Conservation (phyloP, 2,113 vertebrate genomes). For the Syngnathoides biaculeatus region DNA sequence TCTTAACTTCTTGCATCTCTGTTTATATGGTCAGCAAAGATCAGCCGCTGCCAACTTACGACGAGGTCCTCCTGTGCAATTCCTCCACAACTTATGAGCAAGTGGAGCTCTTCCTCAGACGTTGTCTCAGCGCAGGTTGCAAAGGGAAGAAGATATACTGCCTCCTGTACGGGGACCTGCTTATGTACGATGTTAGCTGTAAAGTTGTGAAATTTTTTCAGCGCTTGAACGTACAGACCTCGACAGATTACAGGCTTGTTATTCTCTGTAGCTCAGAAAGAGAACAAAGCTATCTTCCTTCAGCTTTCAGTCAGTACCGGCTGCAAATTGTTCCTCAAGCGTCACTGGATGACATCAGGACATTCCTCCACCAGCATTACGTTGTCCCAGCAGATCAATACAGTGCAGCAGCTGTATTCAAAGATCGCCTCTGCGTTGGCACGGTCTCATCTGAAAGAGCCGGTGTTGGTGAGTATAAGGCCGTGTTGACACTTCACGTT, state of each 20-base stretch:
- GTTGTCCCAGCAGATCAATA: slow-evolving; percentile 43
- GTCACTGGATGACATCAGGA: slow-evolving; percentile 62
- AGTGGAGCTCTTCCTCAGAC: slow-evolving; percentile 84
- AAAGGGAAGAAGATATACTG: slow-evolving; percentile 77
- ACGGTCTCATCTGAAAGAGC: slow-evolving; percentile 85
- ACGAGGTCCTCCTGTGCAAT: slow-evolving; percentile 89
- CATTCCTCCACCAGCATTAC: slow-evolving; percentile 80
- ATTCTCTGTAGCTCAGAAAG: slow-evolving; percentile 82
- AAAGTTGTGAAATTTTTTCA: slow-evolving; percentile 82
- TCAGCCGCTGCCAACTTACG: slow-evolving; percentile 81
- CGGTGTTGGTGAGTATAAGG: slow-evolving; percentile 82
- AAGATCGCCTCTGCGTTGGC: slow-evolving; percentile 77
- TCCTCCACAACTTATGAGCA: slow-evolving; percentile 80
- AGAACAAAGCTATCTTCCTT: slow-evolving; percentile 87
- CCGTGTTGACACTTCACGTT: neutral
- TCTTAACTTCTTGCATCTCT: slow-evolving; percentile 81
- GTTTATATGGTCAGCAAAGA: slow-evolving; percentile 82
- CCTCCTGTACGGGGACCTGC: slow-evolving; percentile 82
- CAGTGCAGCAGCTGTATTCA: slow-evolving; percentile 81
- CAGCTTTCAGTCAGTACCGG: slow-evolving; percentile 85
- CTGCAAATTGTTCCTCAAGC: slow-evolving; percentile 81
- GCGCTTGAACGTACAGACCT: slow-evolving; percentile 62
- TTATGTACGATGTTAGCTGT: slow-evolving; percentile 85
- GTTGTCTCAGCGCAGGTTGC: slow-evolving; percentile 76
- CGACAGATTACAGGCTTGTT: slow-evolving; percentile 76